Evolutionary conservation across 2,888 invertebrate species (phyloP).

Genomic region (Leucoma salicis): DNA sequence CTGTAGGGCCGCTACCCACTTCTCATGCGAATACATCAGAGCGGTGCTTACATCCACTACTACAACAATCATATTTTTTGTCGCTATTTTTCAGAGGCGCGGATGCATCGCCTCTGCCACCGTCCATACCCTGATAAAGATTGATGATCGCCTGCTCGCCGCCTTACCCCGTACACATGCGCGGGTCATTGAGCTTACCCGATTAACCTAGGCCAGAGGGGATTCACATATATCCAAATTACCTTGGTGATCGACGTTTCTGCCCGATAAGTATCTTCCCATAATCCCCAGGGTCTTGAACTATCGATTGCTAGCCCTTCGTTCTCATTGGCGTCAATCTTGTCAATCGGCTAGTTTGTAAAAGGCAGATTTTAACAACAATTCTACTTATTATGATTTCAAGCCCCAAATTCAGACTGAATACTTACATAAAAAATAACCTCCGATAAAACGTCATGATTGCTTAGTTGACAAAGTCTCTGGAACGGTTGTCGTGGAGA

Average conservation of each 20-base stretch:
- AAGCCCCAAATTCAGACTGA: background rate
- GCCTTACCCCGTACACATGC: conserved; percentile 36
- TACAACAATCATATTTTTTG: conserved; percentile 66
- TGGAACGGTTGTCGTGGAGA: too few species aligned
- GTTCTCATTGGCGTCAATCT: conserved; percentile 11
- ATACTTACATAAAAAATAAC: too few species aligned
- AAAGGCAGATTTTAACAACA: too few species aligned
- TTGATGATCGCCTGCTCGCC: conserved; percentile 65
- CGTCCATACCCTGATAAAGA: conserved; percentile 71
- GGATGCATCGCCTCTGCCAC: conserved; percentile 35
- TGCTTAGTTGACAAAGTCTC: too few species aligned
- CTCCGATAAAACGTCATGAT: too few species aligned
- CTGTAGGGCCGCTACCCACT: background rate
- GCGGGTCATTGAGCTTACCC: conserved; percentile 67
- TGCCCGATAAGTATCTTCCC: conserved; percentile 59
- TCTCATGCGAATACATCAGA: background rate
- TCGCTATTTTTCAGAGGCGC: conserved; percentile 55
- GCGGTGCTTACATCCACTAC: conserved; percentile 42
- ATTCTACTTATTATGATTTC: too few species aligned
- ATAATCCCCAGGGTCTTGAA: conserved; percentile 42
- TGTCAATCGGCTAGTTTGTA: too few species aligned
- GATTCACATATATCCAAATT: conserved; percentile 81
- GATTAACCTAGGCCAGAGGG: conserved; percentile 67
- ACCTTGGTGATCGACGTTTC: conserved; percentile 75
- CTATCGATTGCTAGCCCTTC: conserved; percentile 26